Conservation (phyloP, 1,140 invertebrate species). For the Neuroterus valhalla region DNA sequence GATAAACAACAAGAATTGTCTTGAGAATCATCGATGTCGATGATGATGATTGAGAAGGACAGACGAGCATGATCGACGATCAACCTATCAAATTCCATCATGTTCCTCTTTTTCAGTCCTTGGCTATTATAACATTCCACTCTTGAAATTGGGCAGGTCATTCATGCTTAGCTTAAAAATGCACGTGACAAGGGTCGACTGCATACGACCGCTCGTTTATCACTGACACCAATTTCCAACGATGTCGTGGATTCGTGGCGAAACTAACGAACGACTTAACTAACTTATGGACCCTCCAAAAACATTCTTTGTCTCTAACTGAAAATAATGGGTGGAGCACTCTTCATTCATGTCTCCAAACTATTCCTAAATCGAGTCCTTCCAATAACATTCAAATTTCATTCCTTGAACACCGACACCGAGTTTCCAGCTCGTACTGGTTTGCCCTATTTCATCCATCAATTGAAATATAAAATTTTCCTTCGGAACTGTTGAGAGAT, state of each 20-base stretch:
- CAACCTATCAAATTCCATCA: conserved; percentile 45
- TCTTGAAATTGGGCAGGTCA: conserved; percentile 64
- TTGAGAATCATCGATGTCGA: conserved; percentile 12
- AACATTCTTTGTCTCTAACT: conserved; percentile 28
- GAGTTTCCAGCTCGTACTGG: too few relatives aligned
- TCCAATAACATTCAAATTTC: not conserved
- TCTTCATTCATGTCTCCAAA: not conserved
- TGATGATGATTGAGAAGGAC: conserved; percentile 10
- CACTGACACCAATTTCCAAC: conserved; percentile 65
- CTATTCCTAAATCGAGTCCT: conserved; percentile 14
- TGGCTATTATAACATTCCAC: conserved; percentile 69
- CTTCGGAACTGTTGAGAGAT: too few relatives aligned
- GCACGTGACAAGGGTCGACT: conserved; percentile 65
- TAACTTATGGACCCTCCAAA: conserved; percentile 48
- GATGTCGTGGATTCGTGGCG: conserved; percentile 55
- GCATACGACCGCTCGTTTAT: conserved; percentile 66
- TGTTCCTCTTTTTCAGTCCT: conserved; percentile 43
- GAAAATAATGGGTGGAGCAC: not conserved
- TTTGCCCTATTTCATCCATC: too few relatives aligned
- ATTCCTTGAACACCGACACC: not conserved
- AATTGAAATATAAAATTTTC: too few relatives aligned
- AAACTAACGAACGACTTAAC: conserved; percentile 68
- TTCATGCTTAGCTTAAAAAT: conserved; percentile 57
- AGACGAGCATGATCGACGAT: conserved; percentile 36
- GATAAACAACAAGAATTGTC: not conserved